A percentile compares a stretch with the other conserved stretches of the same genome.
These are phyloP conservation scores for Drosophila limbata DNA, from an alignment of 2,888 invertebrate genomes.

Conservation along the genomic window DNA sequence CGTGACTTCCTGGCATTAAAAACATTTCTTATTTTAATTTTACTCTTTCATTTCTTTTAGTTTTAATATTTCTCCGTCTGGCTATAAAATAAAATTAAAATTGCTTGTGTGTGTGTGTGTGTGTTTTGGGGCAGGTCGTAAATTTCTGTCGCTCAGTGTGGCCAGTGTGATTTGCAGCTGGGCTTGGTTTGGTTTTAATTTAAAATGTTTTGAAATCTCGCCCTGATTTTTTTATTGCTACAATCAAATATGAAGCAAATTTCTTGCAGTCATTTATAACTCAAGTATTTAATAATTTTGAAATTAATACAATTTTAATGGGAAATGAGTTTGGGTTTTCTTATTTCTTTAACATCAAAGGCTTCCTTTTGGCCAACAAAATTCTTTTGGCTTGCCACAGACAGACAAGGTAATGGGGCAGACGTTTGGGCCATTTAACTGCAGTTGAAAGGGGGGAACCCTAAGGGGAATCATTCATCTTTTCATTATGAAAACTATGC, in stretches of 20 bases:
- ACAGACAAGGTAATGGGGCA: constrained; percentile 42
- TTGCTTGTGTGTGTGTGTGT: constrained; percentile 18
- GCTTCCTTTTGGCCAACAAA: constrained; percentile 11
- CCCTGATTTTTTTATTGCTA: constrained; percentile 13
- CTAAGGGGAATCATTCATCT: constrained; percentile 39
- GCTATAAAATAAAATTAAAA: constrained; percentile 37
- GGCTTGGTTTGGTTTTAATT: constrained; percentile 36
- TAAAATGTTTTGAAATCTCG: constrained; percentile 13
- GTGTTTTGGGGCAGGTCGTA: constrained; percentile 38
- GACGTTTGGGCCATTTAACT: constrained; percentile 30
- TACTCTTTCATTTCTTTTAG: constrained; percentile 12
- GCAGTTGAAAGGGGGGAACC: constrained; percentile 7
- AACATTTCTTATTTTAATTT: constrained; percentile 61
- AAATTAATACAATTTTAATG: constrained; percentile 19
- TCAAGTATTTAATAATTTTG: constrained; percentile 4
- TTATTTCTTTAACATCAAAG: constrained; percentile 7
- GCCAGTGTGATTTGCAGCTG: constrained; percentile 25
- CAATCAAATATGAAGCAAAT: constrained; percentile 17
- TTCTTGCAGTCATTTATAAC: constrained; percentile 7
- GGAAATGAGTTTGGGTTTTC: not conserved
- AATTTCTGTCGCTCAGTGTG: constrained; percentile 40
- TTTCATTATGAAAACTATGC: constrained; percentile 52
- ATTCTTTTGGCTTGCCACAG: constrained; percentile 10
- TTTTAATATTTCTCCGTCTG: constrained; percentile 36
- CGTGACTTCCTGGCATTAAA: constrained; percentile 57